Evolutionary conservation across 2,113 vertebrate species (phyloP), one percentile per base, ranked within the genome.

Genomic region (Carettochelys insculpta): DNA sequence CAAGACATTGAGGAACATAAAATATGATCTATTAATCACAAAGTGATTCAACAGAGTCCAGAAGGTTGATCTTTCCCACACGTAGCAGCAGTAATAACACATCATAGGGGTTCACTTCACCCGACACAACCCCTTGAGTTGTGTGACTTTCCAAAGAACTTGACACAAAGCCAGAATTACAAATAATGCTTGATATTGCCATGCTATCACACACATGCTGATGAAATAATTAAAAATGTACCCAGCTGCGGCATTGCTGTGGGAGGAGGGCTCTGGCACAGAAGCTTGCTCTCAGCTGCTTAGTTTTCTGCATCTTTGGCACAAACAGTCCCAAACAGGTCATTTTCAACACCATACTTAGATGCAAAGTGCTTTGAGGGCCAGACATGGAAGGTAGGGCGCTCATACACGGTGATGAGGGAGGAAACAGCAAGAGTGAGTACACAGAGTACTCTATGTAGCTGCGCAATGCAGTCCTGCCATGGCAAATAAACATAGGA

Each of bases 221-320:
- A 97, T 93, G 94, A 94, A 95, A 95, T 90, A 97, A 95, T 95
- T 94, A 87, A 91, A 90, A 94, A 94, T 71, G 84, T 78, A 54
- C 75, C 94, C 86, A 31, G 11, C 75, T 95, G 87, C 88, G 82
- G 83, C 85, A 95, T 90, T 94, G 89, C 85, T 87, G 91, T 48
- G 83, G 51, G 78, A 94, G 85, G 78, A 80, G 34, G 95, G 53
- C 93, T 80, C 90, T 97, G 92, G 95, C 95, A 94, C 47, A 50
- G 51, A 92, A 91, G 85, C 88, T 88, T 87, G 58, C 82, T 65
- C 80, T 84, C 45, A 89, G 54, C 38, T 54, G 89, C 91, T 92
- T 97, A 94, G 29, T 53, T 96, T 89, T 92, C 90, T 92, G 27
- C 71, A 78, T 80, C 78, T 85, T 45, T 95, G 93, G 91, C 75